A percentile compares a stretch with the other conserved stretches of the same genome.
Evolutionary conservation across 2,113 vertebrate genomes (phyloP).

Genomic region (Herpetotheres cachinnans): DNA sequence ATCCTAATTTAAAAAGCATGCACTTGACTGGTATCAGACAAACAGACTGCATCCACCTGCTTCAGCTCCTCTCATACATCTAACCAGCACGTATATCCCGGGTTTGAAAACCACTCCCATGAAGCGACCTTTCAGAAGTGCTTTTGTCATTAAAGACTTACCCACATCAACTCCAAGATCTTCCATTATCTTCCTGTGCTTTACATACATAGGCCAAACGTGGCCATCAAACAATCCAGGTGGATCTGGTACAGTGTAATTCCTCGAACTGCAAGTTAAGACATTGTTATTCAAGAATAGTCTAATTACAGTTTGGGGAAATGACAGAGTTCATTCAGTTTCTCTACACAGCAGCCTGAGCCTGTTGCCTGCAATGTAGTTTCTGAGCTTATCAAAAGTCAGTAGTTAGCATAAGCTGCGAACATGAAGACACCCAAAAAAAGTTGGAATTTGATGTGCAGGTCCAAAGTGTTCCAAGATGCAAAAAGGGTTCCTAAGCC

Average conservation of each 20-base stretch:
- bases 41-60: not conserved
- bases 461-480: not conserved
- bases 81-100: not conserved
- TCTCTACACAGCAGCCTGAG: not conserved
- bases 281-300: not conserved
- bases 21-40: not conserved
- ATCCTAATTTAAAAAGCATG: not conserved
- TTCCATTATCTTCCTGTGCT: slow-evolving; percentile 90
- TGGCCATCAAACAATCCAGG: slow-evolving; percentile 93
- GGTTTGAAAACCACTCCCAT: not conserved
- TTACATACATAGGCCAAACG: slow-evolving; percentile 95
- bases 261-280: slow-evolving; percentile 78
- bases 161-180: slow-evolving; percentile 83
- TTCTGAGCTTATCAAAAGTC: not conserved
- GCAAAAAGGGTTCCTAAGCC: not conserved
- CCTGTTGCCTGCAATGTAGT: not conserved
- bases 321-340: not conserved
- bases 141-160: slow-evolving; percentile 67
- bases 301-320: not conserved
- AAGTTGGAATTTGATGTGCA: not conserved
- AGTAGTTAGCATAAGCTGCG: not conserved
- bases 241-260: slow-evolving; percentile 88
- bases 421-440: not conserved
- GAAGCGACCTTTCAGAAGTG: not conserved
- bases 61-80: not conserved